These are phyloP conservation scores for Zaprionus inermis DNA, from an alignment of 1,140 invertebrate genomes.

Conservation along the genomic window DNA sequence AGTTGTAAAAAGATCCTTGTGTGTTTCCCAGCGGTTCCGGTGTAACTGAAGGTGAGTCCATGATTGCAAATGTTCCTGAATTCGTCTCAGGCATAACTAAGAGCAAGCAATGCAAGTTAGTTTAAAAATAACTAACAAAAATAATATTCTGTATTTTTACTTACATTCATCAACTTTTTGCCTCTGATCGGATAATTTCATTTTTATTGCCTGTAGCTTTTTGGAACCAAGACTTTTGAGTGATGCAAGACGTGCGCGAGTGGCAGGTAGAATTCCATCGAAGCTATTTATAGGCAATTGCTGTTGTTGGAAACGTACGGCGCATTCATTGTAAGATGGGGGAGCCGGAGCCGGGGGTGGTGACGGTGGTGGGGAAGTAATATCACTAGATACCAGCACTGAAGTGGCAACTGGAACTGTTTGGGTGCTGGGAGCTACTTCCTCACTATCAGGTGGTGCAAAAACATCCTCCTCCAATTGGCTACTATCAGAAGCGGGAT, in stretches of 20 bases:
- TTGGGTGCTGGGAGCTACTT: conserved; percentile 45
- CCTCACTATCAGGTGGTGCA: conserved; percentile 58
- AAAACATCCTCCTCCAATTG: conserved; percentile 79
- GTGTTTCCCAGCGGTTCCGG: conserved; percentile 75
- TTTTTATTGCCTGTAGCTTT: conserved; percentile 87
- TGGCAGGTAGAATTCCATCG: conserved; percentile 84
- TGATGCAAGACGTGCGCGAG: conserved; percentile 87
- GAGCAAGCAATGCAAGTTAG: conserved; percentile 33
- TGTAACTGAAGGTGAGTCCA: conserved; percentile 78
- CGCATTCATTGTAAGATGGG: conserved; percentile 58
- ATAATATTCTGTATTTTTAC: conserved; percentile 31
- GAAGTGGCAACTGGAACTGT: conserved; percentile 21
- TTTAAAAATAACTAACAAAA: conserved; percentile 29
- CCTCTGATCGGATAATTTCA: conserved; percentile 87
- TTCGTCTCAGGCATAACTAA: conserved; percentile 72
- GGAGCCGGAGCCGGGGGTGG: conserved; percentile 61
- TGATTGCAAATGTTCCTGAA: conserved; percentile 74
- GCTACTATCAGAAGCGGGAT: conserved; percentile 78
- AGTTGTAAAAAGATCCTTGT: conserved; percentile 77
- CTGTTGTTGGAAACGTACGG: conserved; percentile 69
- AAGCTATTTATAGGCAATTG: conserved; percentile 57
- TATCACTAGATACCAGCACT: conserved; percentile 23
- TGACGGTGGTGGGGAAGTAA: conserved; percentile 1
- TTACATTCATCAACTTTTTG: conserved; percentile 83
- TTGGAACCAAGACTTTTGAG: conserved; percentile 88